Evolutionary conservation across 2,888 invertebrate genomes (phyloP).

Genomic region (Carabus problematicus): DNA sequence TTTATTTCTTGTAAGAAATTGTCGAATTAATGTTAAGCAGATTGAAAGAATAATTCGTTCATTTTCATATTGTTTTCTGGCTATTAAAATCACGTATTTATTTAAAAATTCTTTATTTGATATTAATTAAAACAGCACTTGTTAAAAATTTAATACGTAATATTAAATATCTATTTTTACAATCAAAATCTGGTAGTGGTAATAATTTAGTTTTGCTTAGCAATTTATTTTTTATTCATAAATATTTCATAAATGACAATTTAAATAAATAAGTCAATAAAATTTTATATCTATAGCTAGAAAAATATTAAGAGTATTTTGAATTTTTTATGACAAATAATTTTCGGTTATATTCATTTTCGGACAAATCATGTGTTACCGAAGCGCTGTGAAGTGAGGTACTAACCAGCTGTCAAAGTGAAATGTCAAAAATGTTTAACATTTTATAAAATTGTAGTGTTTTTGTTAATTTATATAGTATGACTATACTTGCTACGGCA

Average conservation of each 20-base stretch:
- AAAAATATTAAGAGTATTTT: not conserved
- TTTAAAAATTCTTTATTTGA: not conserved
- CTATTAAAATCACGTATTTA: slow-evolving; percentile 3
- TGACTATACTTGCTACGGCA: too few species aligned
- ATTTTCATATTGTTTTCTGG: not conserved
- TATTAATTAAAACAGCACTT: not conserved
- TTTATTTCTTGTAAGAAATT: slow-evolving; percentile 34
- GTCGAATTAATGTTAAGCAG: slow-evolving; percentile 21
- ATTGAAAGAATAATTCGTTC: slow-evolving; percentile 7
- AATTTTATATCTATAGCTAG: not conserved
- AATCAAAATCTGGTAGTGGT: too few species aligned
- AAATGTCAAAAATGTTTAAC: slow-evolving; percentile 36
- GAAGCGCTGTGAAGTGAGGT: slow-evolving; percentile 11
- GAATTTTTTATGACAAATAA: slow-evolving; percentile 5
- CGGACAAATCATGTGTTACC: slow-evolving; percentile 16
- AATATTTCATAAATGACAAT: too few species aligned
- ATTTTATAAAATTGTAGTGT: slow-evolving; percentile 30
- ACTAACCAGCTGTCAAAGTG: slow-evolving; percentile 32
- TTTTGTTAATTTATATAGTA: slow-evolving; percentile 7
- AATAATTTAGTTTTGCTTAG: too few species aligned
- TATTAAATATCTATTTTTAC: not conserved
- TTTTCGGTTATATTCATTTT: slow-evolving; percentile 7
- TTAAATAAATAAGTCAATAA: slow-evolving; percentile 1
- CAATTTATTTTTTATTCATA: too few species aligned
- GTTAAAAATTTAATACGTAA: not conserved